phyloP scores from a whole-genome alignment of 2,113 vertebrate species.

The Lucifuga dentata region DNA sequence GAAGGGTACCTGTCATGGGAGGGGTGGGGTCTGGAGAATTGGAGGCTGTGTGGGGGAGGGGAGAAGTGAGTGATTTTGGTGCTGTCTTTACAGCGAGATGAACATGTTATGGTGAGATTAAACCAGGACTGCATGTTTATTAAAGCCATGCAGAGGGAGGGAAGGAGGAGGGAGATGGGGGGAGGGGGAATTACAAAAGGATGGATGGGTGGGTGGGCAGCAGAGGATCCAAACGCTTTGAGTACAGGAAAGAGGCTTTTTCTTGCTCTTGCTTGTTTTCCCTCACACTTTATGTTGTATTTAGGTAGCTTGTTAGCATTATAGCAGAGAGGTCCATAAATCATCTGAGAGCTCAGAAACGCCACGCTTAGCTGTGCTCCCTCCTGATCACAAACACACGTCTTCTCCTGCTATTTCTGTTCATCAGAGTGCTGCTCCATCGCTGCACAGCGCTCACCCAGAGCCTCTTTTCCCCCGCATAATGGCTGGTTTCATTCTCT shows the following conservation, averaged over 20 bases:
- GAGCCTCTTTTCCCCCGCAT: constrained; percentile 49
- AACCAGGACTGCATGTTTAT: constrained; percentile 86
- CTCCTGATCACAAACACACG: constrained; percentile 46
- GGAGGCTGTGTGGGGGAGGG: constrained; percentile 49
- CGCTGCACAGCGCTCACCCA: constrained; percentile 45
- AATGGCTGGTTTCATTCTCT: constrained; percentile 63
- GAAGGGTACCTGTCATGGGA: constrained; percentile 96
- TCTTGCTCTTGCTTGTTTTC: constrained; percentile 27
- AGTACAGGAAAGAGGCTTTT: constrained; percentile 19
- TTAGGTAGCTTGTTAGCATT: constrained; percentile 49
- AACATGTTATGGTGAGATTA: constrained; percentile 90
- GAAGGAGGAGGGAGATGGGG: neutral
- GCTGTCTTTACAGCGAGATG: constrained; percentile 87
- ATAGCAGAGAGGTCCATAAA: constrained; percentile 56
- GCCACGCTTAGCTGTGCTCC: constrained; percentile 31
- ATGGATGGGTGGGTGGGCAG: neutral
- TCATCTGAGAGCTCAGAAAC: constrained; percentile 36
- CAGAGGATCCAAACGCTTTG: constrained; percentile 10
- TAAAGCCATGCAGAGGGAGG: constrained; percentile 74
- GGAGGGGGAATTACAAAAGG: constrained; percentile 7
- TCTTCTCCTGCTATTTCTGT: constrained; percentile 45
- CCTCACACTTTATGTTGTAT: constrained; percentile 41
- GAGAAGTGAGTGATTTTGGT: constrained; percentile 88
- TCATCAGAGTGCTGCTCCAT: constrained; percentile 57
- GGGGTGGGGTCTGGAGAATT: constrained; percentile 79